Percentiles rank a stretch among this genome's conserved stretches.
Evolutionary conservation across 2,888 invertebrate species (phyloP).

Genomic region (Dilophus febrilis): DNA sequence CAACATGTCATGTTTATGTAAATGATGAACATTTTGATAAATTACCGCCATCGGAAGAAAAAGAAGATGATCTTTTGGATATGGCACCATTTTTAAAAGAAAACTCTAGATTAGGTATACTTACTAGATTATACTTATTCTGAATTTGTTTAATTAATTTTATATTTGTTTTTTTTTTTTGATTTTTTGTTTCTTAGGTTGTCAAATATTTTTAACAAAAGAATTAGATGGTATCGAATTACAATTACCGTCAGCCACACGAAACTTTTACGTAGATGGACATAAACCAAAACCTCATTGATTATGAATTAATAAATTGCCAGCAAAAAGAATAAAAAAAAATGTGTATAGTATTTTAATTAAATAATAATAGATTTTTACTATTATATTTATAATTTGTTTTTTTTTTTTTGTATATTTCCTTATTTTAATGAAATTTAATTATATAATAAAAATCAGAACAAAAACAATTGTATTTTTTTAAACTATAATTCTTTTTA

Average conservation of each 20-base stretch:
- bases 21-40: slow-evolving; percentile 51
- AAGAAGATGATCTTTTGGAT: slow-evolving; percentile 93
- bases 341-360: too few relatives aligned
- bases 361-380: too few relatives aligned
- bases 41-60: slow-evolving; percentile 66
- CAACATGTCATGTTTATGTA: slow-evolving; percentile 96
- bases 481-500: too few relatives aligned
- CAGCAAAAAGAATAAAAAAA: too few relatives aligned
- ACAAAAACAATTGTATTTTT: too few relatives aligned
- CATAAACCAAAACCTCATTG: slow-evolving; percentile 89
- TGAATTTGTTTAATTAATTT: slow-evolving; percentile 4
- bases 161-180: too few relatives aligned
- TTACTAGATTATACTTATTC: too few relatives aligned
- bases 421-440: too few relatives aligned
- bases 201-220: slow-evolving; percentile 79
- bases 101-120: slow-evolving; percentile 84
- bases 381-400: too few relatives aligned
- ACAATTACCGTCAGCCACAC: slow-evolving; percentile 68
- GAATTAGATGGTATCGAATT: slow-evolving; percentile 75
- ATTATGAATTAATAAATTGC: too few relatives aligned
- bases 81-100: slow-evolving; percentile 91
- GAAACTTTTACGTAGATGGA: slow-evolving; percentile 96
- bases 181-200: slow-evolving; percentile 40
- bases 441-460: too few relatives aligned
- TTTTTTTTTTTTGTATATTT: too few relatives aligned